Percentiles rank a stretch among this genome's conserved stretches.
phyloP scores from a whole-genome alignment of 1,140 invertebrate genomes.

The Drosophila mauritiana region DNA sequence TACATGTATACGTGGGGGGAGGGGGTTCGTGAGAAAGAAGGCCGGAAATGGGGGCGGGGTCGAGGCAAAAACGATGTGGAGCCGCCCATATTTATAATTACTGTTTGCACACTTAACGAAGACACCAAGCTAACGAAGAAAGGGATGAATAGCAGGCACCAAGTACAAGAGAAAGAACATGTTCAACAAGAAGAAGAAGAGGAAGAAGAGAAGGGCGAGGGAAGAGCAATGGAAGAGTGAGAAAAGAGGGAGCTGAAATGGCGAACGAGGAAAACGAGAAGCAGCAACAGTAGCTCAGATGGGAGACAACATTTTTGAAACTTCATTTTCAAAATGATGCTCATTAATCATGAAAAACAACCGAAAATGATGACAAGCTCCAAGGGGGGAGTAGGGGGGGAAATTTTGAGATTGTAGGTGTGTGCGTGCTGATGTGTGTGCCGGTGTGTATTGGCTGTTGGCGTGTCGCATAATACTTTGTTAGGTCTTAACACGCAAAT shows the following conservation, averaged over 20 bases:
- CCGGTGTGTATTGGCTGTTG: slow-evolving; percentile 12
- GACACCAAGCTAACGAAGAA: slow-evolving; percentile 24
- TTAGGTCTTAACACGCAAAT: slow-evolving; percentile 54
- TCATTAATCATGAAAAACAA: slow-evolving; percentile 65
- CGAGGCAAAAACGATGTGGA: background rate
- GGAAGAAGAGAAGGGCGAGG: too few species aligned
- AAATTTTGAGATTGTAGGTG: background rate
- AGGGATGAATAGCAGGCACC: background rate
- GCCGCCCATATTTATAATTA: slow-evolving; percentile 70
- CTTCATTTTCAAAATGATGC: slow-evolving; percentile 64
- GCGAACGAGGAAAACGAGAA: background rate
- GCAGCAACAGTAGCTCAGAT: background rate
- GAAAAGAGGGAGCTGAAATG: too few species aligned
- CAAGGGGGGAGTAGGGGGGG: background rate
- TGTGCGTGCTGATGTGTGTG: background rate
- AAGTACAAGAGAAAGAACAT: background rate
- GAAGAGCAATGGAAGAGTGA: too few species aligned
- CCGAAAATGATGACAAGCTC: slow-evolving; percentile 39
- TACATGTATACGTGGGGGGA: slow-evolving; percentile 2
- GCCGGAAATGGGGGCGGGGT: background rate
- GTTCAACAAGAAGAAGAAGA: background rate
- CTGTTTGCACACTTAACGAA: slow-evolving; percentile 77
- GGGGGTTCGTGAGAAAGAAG: background rate
- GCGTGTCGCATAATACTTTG: slow-evolving; percentile 60
- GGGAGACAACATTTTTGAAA: slow-evolving; percentile 50